Evolutionary conservation across 37 sponge, comb jelly and placozoan genomes (phyloP), one percentile per base, ranked within the genome.

Genomic region (Beroe ovata): DNA sequence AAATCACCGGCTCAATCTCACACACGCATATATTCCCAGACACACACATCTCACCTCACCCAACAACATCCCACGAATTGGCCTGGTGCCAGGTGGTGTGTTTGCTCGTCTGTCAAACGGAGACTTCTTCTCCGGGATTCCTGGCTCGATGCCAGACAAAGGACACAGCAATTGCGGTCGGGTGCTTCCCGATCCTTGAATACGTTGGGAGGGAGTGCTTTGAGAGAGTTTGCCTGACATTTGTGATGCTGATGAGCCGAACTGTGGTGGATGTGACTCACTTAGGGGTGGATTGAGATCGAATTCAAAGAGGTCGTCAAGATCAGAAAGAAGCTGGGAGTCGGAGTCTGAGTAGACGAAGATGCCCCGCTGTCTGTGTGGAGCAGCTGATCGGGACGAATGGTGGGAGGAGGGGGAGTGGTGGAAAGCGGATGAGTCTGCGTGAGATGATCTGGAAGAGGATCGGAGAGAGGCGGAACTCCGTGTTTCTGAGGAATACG

Each of bases 11-110:
- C 54, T 47, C 6, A 47, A 47, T 47, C 54, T 11, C 11, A 47
- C 54, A 47, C n/a, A n/a, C n/a, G n/a, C n/a, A n/a, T n/a, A n/a
- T n/a, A n/a, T n/a, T n/a, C n/a, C n/a, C n/a, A n/a, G n/a, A n/a
- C n/a, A n/a, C n/a, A n/a, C 11, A 6, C 11, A 6, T 47, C 54
- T 47, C 54, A 47, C 54, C 54, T 47, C 54, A 47, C 54, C 54
- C 6, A 47, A 11, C 54, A 47, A 47, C n/a, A n/a, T 47, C 11
- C 54, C 54, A 6, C 54, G 54, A 47, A 34, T 32, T 34, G 30
- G 30, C 69, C 69, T 66, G 69, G 69, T 66, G 1, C 84, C 84
- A 40, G 84, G 84, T 2, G 84, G 84, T 42, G 84, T 77, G 28
- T 40, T 77, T 26, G 84, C 84, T 42, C 84, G 84, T 21, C 84